These are phyloP conservation scores for Campylomormyrus numenius DNA, from an alignment of 2,113 vertebrate species.

Conservation along the genomic window DNA sequence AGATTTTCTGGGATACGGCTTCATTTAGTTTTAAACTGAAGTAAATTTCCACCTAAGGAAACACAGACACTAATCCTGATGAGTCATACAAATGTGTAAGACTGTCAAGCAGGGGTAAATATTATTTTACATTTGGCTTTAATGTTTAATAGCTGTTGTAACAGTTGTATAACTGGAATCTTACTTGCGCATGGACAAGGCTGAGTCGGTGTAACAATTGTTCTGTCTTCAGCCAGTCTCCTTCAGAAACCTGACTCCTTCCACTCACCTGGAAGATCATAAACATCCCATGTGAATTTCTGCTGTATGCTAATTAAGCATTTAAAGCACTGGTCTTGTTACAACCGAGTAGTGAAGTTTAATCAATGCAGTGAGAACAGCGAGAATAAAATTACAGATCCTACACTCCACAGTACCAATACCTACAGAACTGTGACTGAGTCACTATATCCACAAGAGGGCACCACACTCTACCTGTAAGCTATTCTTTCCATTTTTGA, in stretches of 20 bases:
- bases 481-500: not conserved
- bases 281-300: not conserved
- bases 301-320: not conserved
- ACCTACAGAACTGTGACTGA: not conserved
- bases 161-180: not conserved
- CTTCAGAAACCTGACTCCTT: conserved; percentile 27
- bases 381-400: not conserved
- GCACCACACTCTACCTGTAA: not conserved
- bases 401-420: not conserved
- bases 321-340: not conserved
- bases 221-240: conserved; percentile 45
- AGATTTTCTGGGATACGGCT: conserved; percentile 27
- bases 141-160: not conserved
- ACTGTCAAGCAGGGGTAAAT: not conserved
- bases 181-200: conserved; percentile 63
- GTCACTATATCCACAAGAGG: not conserved
- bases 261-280: conserved; percentile 50
- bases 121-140: not conserved
- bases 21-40: conserved; percentile 41
- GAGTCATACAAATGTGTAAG: not conserved
- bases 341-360: not conserved
- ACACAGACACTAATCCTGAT: not conserved
- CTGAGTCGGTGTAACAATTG: conserved; percentile 60
- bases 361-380: not conserved
- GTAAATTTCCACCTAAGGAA: conserved; percentile 48